Conservation (phyloP, 2,888 invertebrate species). For the Nephrotoma flavescens region DNA sequence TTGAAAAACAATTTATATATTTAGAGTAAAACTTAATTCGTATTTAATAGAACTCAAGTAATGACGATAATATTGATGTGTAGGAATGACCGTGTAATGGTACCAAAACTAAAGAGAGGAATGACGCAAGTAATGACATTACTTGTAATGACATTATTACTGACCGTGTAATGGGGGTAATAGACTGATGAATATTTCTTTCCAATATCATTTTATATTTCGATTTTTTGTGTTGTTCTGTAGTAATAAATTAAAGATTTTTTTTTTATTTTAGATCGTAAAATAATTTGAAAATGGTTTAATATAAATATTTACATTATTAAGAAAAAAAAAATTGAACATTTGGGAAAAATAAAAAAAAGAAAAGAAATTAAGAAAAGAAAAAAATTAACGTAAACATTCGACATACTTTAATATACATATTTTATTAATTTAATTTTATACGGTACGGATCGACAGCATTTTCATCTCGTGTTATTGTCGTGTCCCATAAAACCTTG, state of each 20-base stretch:
- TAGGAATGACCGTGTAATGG: too few species aligned
- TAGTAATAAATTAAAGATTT: conserved; percentile 4
- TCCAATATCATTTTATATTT: neutral
- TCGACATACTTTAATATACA: conserved; percentile 1
- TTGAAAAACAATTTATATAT: too few species aligned
- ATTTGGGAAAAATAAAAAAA: neutral
- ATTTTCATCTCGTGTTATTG: neutral
- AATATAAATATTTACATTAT: conserved; percentile 6
- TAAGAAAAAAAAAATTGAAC: conserved; percentile 1
- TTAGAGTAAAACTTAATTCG: too few species aligned
- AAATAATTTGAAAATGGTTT: conserved; percentile 4
- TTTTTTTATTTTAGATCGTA: conserved; percentile 1
- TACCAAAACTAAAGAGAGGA: too few species aligned
- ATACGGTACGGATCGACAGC: neutral
- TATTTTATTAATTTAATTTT: neutral
- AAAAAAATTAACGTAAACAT: conserved; percentile 1
- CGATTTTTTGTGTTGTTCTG: conserved; percentile 1
- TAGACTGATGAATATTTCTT: neutral
- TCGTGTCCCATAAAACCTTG: neutral
- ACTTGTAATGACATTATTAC: too few species aligned
- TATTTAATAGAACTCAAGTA: too few species aligned
- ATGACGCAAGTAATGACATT: too few species aligned
- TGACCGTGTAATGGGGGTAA: too few species aligned
- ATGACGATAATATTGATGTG: too few species aligned
- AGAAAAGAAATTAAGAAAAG: neutral